Evolutionary conservation across 35 echinoderm and acorn worm genomes (phyloP), one percentile per base, ranked within the genome.

Genomic region (Eucidaris tribuloides): DNA sequence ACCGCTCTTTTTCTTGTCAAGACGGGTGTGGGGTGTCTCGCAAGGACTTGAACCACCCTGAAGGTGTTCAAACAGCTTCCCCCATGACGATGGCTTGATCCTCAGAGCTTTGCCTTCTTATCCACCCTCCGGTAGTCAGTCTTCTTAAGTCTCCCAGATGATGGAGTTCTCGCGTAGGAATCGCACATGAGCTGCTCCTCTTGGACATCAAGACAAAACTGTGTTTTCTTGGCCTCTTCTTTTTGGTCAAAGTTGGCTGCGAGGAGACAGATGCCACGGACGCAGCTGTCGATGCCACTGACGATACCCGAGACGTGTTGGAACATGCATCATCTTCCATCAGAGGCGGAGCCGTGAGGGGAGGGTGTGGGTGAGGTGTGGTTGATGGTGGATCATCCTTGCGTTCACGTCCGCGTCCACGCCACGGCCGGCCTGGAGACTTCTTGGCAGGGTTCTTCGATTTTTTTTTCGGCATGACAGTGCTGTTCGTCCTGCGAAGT

Each of bases 331-430:
- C 56, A 52, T 87, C 42, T n/a, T 87, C 20, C 61, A 42, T 37
- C 9, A 27, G 48, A 72, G 18, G 28, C 0, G 31, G 20, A 35
- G 45, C 17, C 5, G 13, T n/a, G 27, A 42, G 82, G 65, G 33
- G 45, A 74, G 33, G 81, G 0, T 71, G 37, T 42, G 58, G 9
- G 52, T 45, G 64, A 34, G n/a, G n/a, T n/a, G n/a, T n/a, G n/a
- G n/a, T n/a, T 78, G 42, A 15, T 72, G n/a, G n/a, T n/a, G 32
- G 66, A 72, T 72, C 66, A n/a, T 72, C 66, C 66, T 42, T 72
- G 66, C 36, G 66, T 72, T 42, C 66, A 72, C 20, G 66, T 72
- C 66, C 66, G 1, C 19, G 58, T 2, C 58, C 58, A 62, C 58
- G 58, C n/a, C n/a, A n/a, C n/a, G n/a, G n/a, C n/a, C n/a, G n/a